Evolutionary conservation across 2,797 vertebrate species (phyloP), one percentile per base, ranked within the genome.

Genomic region (Clamator glandarius): DNA sequence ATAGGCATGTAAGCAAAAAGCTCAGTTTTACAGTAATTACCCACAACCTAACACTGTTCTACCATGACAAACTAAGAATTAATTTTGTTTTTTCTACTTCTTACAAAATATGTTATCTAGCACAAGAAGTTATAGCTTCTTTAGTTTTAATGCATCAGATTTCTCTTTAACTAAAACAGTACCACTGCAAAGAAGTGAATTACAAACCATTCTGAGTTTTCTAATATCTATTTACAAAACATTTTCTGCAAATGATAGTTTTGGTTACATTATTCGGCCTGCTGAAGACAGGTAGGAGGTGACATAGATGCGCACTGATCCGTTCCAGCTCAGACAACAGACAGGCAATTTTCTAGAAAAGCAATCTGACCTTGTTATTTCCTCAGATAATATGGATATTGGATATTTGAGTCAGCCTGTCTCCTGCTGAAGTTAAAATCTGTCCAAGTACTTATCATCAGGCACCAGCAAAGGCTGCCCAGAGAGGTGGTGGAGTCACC

Each of bases 71-170:
- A 81, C 0, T 2, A 64, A 28, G 8, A 64, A 70, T 23, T 66
- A 12, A 28, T 70, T 62, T 79, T 33, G 31, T 15, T 26, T 75
- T 55, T 76, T 78, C 35, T 46, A n/a, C 52, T 41, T 42, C 72
- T 1, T 52, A 48, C 13, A 48, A 79, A 84, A 61, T 9, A 55
- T 0, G 0, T 46, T 5, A 41, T 31, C 28, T 0, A 78, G 25
- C 31, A 44, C 16, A 24, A 21, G 54, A 87, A 73, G 25, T n/a
- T 44, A 9, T 19, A 72, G 15, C 24, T 54, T 41, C 41, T 57
- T 58, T 3, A 29, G 25, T 52, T 66, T 77, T 29, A 54, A 9
- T 64, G 29, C 24, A 52, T 18, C 5, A 1, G 13, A 69, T 59
- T 85, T 33, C 25, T 48, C 70, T 62, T 85, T 15, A 67, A 29